Evolutionary conservation across 2,888 invertebrate species (phyloP), one percentile per base, ranked within the genome.

Genomic region (Lepidocyrtoides sp.): DNA sequence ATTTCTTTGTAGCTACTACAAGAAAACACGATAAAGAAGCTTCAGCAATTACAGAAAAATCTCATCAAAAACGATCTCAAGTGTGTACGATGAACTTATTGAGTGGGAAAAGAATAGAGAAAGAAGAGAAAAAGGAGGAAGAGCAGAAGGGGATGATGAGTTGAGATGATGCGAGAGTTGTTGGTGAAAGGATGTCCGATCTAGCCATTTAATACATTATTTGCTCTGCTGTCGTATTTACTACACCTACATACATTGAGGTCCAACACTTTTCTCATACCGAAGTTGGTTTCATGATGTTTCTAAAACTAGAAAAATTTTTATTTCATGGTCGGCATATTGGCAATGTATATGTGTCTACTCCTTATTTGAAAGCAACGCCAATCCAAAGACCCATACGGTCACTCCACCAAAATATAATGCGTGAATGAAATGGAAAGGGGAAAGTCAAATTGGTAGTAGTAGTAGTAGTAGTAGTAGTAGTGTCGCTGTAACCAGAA

Each of bases 51-150:
- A 92, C 92, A 89, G 66, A 85, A 84, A 93, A 93, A 93, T 92
- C 93, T 93, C 93, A 93, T 93, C 93, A 92, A 92, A 92, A 92
- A 83, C 85, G 91, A 91, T 91, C 89, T 88, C 87, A 88, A 91
- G 90, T 90, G 81, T 88, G 51, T 81, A 54, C 44, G 26, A 48
- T 60, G 36, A 60, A 79, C 87, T 44, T 79, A 66, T 57, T 57
- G 57, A 57, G 23, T 20, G 57, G 48, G 26, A 81, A 20, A 41
- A 66, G 69, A 69, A 81, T 17, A 48, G 72, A 41, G 54, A 82
- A 17, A 82, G 69, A 14, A n/a, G n/a, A n/a, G 41, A 66, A 63
- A 54, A 57, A 72, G 2, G 63, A 57, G 8, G 36, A 29, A 81
- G 69, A 66, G 66, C n/a, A n/a, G n/a, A 88, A 57, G 57, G 81